Base-by-base conservation (phyloP, 2,113 vertebrate species). In the Columba livia region DNA sequence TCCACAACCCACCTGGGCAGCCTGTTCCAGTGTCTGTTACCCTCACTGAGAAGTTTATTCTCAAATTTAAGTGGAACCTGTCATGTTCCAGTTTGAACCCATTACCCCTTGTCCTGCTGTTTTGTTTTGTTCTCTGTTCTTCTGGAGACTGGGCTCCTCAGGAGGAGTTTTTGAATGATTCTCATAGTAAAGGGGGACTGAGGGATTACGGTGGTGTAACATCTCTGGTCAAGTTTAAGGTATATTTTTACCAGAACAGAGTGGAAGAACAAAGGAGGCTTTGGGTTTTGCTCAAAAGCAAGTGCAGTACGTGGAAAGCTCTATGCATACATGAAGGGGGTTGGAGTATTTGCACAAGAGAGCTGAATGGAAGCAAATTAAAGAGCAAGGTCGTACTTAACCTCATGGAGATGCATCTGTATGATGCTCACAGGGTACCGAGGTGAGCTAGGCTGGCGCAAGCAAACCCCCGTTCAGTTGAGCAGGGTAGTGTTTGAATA, bases 311-410 rank as follows among this genome's bases (percentile, higher is more conserved):
- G 60, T 47, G 40, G 3, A 62, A 60, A 44, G 6, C 42, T 75
- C 11, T 51, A 32, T 26, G 38, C 3, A 0, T 32, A 25, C 1
- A 0, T 12, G 58, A 21, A 54, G 48, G 17, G 29, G 9, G 7
- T 7, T 72, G 77, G 58, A 71, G 62, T 47, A 18, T 53, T 64
- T 62, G 5, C 3, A 9, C 12, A 24, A 34, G 31, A 77, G 56
- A 21, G 26, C 28, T 32, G 61, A 60, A 38, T 24, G n/a, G 58
- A 51, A 75, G n/a, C 0, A 10, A 83, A 51, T 34, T 34, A 29
- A 72, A 25, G 34, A 84, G 60, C 38, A 51, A 42, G 13, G 3
- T 44, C 18, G 31, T 42, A 5, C 16, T 13, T n/a, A 53, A 77
- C 28, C 29, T 31, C 50, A 7, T 15, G 58, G 75, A 65, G 50